Base-by-base conservation (phyloP, 1,140 invertebrate genomes). In the Leptopilina clavipes region DNA sequence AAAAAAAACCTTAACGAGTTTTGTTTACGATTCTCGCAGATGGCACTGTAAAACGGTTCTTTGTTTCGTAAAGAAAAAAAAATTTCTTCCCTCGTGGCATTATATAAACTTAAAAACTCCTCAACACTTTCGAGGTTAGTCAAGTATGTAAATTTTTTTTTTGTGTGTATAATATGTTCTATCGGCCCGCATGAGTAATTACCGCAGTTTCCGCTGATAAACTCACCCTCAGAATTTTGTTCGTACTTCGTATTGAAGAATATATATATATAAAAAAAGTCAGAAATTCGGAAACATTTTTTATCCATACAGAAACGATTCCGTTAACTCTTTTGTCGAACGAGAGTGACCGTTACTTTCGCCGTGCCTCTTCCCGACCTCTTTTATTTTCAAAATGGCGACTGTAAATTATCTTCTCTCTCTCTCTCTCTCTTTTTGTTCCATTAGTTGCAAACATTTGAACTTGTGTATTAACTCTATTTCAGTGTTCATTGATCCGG, bases 131-230 rank as follows among this genome's bases (percentile, higher is more conserved):
- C n/a, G 45, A 71, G 74, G 44, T 59, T n/a, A 18, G 40, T 72
- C 45, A 22, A 31, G 59, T 65, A 65, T 65, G 59, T 65, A n/a
- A 65, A 65, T 65, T 65, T 31, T 31, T 31, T 65, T 65, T 25
- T n/a, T n/a, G n/a, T n/a, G n/a, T n/a, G n/a, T n/a, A n/a, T n/a
- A n/a, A n/a, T n/a, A n/a, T 65, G 59, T 31, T 65, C 25, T 65
- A 65, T 65, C 59, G 14, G 59, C 25, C 59, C 59, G 59, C 59
- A 65, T 65, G 59, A 65, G 59, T n/a, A 25, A 65, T 65, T 65
- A 65, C 22, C 59, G 14, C 59, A 65, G 59, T 65, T 65, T 65
- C 59, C 59, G 59, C 59, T 65, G 59, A 65, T 65, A 65, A 65
- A 65, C 59, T 65, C 59, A 65, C 59, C 59, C 59, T 65, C 59